Evolutionary conservation across 2,888 invertebrate genomes (phyloP).

Genomic region (Stenodema calcarata): DNA sequence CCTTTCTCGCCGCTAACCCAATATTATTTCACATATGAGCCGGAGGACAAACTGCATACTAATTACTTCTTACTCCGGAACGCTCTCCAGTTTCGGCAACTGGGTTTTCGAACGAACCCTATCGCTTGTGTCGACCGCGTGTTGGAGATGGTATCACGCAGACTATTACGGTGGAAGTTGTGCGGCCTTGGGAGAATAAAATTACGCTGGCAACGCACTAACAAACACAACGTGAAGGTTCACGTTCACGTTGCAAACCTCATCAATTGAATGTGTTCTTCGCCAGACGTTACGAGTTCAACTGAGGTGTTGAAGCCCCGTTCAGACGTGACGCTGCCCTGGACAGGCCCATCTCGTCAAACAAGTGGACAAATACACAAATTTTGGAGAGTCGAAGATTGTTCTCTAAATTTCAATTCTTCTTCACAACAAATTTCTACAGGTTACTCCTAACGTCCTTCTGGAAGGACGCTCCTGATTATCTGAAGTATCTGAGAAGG

Average conservation of each 20-base stretch:
- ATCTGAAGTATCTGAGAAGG: too few species aligned
- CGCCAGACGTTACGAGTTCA: too few species aligned
- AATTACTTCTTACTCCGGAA: constrained; percentile 38
- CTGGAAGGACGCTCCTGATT: too few species aligned
- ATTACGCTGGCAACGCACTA: not conserved
- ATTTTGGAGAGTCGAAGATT: too few species aligned
- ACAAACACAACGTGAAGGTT: not conserved
- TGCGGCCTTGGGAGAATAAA: not conserved
- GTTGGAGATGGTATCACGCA: not conserved
- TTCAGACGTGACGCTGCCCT: too few species aligned
- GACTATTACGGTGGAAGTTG: not conserved
- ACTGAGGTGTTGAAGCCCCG: too few species aligned
- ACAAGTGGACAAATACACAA: too few species aligned
- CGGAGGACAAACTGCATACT: constrained; percentile 41
- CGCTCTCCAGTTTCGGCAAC: not conserved
- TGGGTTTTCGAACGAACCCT: not conserved
- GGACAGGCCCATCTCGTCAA: too few species aligned
- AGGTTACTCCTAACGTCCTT: too few species aligned
- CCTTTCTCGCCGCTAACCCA: constrained; percentile 31
- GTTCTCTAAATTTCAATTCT: too few species aligned
- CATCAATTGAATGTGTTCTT: not conserved
- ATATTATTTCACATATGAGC: constrained; percentile 48
- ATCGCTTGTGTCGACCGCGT: not conserved
- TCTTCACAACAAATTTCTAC: too few species aligned
- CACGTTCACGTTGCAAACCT: not conserved